These are phyloP conservation scores for Phyto melanocephala DNA, from an alignment of 2,888 invertebrate genomes.

Conservation along the genomic window DNA sequence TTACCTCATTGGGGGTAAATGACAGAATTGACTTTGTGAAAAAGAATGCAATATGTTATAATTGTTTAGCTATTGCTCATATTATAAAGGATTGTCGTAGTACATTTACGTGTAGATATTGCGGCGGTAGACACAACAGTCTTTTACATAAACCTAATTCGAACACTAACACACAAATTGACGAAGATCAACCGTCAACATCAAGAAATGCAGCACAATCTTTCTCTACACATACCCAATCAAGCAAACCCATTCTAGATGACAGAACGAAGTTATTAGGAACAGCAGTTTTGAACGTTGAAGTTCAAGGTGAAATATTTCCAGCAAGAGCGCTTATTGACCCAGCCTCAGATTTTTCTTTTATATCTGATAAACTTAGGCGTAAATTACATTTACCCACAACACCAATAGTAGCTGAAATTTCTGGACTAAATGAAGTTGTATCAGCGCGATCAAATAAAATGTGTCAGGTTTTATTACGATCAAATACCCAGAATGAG, in stretches of 20 bases:
- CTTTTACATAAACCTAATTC: background rate
- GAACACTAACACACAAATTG: background rate
- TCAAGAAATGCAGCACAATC: no score
- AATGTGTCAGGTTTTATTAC: background rate
- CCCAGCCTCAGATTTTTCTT: background rate
- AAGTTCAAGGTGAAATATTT: background rate
- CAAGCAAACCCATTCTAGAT: background rate
- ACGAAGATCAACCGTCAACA: no score
- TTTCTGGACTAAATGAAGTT: background rate
- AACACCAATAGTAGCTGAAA: background rate
- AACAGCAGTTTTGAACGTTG: background rate
- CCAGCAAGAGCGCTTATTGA: background rate
- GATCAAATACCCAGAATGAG: background rate
- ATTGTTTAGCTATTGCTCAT: background rate
- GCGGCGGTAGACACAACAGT: background rate
- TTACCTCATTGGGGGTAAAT: background rate
- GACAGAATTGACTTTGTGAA: background rate
- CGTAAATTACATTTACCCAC: background rate
- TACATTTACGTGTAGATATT: background rate
- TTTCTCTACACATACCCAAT: no score
- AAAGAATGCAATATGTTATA: background rate
- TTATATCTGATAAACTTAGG: background rate
- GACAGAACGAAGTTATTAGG: background rate
- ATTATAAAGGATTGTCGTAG: background rate
- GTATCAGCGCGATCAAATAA: background rate